Base-by-base conservation (phyloP, 1,140 invertebrate genomes). In the Pachyrhynchus sulphureomaculatus region DNA sequence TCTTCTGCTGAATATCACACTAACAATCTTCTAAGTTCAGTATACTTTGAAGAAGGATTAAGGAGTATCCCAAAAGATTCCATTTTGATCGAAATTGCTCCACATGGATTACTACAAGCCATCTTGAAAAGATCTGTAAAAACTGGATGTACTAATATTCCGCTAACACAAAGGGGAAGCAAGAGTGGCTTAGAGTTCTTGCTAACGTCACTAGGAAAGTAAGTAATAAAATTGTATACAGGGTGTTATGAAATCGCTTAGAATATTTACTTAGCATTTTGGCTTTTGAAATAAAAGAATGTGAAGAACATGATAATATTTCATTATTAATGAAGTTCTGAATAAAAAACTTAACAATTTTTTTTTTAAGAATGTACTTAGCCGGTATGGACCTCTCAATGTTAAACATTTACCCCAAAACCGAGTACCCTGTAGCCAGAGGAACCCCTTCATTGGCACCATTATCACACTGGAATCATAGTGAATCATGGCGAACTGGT, bases 1-100 rank as follows among this genome's bases (percentile, higher is more conserved):
- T 94, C 88, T 0, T 96, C 92, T 0, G 88, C 94, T 2, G 91
- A 93, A 67, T 98, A 98, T 72, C 92, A 95, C 71, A 93, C 93
- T 0, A 96, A 97, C 73, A 98, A 97, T 75, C 78, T 96, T 4
- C 76, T 95, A 36, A 87, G 77, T 65, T 86, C 91, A 15, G 93
- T 96, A 0, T 77, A 93, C 0, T 96, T 96, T 70, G 88, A 95
- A 69, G 91, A 95, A 76, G 88, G 88, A 0, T 77, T 90, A 1
- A 78, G 81, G 8, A 78, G 89, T 44, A 85, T 97, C 20, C 92
- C 91, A 0, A 77, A 80, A 36, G 88, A 95, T 74, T 88, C 93
- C 0, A 79, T 96, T 47, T 84, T 87, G 0, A 89, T 90, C 61
- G 85, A 86, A 68, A 88, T 96, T 15, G 91, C 91, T 0, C 93